Evolutionary conservation across 2,888 invertebrate genomes (phyloP).

Genomic region (Gari tellinella): DNA sequence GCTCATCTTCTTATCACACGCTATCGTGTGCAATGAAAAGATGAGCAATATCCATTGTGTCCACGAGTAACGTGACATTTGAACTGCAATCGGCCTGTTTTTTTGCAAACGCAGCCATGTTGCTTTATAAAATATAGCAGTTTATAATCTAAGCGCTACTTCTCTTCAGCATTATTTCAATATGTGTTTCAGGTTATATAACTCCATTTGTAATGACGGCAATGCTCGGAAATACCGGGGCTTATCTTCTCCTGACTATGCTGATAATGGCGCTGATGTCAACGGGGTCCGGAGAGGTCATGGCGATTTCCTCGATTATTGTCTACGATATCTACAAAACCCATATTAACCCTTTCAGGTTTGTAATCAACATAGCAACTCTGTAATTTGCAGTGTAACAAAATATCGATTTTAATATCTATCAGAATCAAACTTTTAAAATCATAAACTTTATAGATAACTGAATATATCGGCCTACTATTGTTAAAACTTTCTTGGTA

Average conservation of each 20-base stretch:
- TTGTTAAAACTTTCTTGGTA: too few species aligned
- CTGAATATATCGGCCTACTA: too few species aligned
- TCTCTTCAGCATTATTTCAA: too few species aligned
- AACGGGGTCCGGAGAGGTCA: slow-evolving; percentile 68
- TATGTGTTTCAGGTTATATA: slow-evolving; percentile 57
- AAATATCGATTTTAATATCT: too few species aligned
- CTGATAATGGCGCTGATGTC: slow-evolving; percentile 67
- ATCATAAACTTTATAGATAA: too few species aligned
- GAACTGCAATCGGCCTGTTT: not conserved
- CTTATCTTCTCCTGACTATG: slow-evolving; percentile 58
- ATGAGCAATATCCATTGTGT: too few species aligned
- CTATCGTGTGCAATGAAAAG: too few species aligned
- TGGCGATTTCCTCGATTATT: slow-evolving; percentile 67
- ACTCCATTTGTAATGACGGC: slow-evolving; percentile 56
- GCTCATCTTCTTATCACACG: too few species aligned
- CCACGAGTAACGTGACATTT: not conserved
- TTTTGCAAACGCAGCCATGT: not conserved
- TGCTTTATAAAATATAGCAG: not conserved
- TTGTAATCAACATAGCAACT: not conserved
- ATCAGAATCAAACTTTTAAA: too few species aligned
- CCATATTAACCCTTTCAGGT: slow-evolving; percentile 69
- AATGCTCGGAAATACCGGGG: slow-evolving; percentile 53
- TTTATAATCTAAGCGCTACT: too few species aligned
- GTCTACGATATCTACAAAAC: slow-evolving; percentile 70
- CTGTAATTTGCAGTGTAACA: too few species aligned